Base-by-base conservation (phyloP, 1,140 invertebrate species). In the Papilio dardanus region DNA sequence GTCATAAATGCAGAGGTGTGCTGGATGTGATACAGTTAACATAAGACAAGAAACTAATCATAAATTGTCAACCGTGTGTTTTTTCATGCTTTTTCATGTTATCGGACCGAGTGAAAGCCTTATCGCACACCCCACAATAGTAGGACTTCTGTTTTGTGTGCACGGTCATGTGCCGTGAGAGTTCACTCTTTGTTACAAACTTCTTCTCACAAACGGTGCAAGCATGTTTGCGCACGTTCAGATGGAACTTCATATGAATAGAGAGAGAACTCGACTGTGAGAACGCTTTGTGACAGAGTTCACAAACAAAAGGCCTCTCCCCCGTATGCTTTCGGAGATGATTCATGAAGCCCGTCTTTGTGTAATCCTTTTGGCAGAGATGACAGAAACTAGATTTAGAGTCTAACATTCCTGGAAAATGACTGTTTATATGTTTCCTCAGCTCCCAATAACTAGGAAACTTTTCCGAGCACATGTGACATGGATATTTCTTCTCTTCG, bases 321-420 rank as follows among this genome's bases (percentile, higher is more conserved):
- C 97, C 97, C 0, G 97, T 98, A 83, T 99, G 98, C 75, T 98
- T 98, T 12, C 98, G 94, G 62, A 98, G 91, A 86, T 99, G 98
- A 14, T 94, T 94, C 93, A 94, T 94, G 69, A 94, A 94, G 7
- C 93, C 93, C 73, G 93, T 94, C 78, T 94, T 94, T 12, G 93
- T 94, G 74, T 94, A 94, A 80, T 94, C 93, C 81, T 94, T 94
- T 77, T 94, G 93, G 81, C 93, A 94, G 42, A 94, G 86, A 74
- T 94, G 93, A 80, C 93, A 94, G 79, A 93, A 94, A 82, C 93
- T 94, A 35, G 93, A 94, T 78, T 94, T 94, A 33, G 93, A 94
- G 77, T 94, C 93, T 58, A 94, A 76, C 93, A 94, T 94, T 74
- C 93, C 93, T 54, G 93, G 93, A 74, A 94, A 94, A 76, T 94